phyloP scores from a whole-genome alignment of 2,797 vertebrate genomes.

The Tokudaia tokunoshimensis region DNA sequence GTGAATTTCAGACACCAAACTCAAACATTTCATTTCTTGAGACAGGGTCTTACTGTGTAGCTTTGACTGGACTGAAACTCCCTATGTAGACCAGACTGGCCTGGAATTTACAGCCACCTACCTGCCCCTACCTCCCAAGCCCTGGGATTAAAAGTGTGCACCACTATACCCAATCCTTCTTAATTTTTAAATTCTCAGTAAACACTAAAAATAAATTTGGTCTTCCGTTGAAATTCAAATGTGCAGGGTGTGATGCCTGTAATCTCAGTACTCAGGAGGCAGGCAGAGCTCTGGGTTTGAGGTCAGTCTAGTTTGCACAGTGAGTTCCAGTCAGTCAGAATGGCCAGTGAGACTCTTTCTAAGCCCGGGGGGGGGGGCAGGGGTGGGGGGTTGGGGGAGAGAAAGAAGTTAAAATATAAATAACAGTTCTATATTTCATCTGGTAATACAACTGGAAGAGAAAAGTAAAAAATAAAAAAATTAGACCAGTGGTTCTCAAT shows the following conservation, averaged over 20 bases:
- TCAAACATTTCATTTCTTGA: not conserved
- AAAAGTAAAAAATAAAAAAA: not conserved
- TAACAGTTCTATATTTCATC: too few relatives aligned
- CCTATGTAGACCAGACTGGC: not conserved
- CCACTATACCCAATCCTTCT: too few relatives aligned
- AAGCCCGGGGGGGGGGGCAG: not conserved
- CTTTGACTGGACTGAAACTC: not conserved
- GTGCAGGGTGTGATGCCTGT: not conserved
- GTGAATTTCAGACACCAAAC: slow-evolving; percentile 41
- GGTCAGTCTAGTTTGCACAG: not conserved
- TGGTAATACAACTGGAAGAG: not conserved
- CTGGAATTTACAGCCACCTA: not conserved
- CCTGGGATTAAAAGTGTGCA: not conserved
- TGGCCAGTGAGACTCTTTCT: not conserved
- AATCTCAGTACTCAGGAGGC: not conserved
- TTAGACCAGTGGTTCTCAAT: not conserved
- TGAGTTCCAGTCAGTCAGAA: not conserved
- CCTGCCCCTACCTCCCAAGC: not conserved
- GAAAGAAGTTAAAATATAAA: not conserved
- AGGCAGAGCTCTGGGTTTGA: not conserved
- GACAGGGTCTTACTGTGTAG: not conserved
- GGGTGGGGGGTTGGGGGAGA: not conserved
- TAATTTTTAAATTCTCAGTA: not conserved
- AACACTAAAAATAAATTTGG: slow-evolving; percentile 23
- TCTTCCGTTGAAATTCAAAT: slow-evolving; percentile 3